Conservation (phyloP, 2,113 vertebrate species). For the Gadus macrocephalus region DNA sequence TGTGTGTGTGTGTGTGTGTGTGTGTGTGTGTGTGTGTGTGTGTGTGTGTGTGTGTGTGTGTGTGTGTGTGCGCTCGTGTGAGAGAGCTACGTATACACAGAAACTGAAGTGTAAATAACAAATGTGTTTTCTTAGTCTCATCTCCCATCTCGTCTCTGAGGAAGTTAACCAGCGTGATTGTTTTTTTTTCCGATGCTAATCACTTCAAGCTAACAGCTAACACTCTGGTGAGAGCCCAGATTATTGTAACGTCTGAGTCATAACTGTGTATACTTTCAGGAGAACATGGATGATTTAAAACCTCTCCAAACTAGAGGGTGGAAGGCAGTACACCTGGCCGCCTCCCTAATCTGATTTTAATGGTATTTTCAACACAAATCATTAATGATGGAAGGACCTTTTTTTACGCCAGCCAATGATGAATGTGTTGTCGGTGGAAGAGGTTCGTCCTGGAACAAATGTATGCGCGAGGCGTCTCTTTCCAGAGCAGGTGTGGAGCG, state of each 20-base stretch:
- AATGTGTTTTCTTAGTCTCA: conserved; percentile 4
- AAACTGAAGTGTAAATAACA: conserved; percentile 9
- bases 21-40: background rate
- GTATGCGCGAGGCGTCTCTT: conserved; percentile 23
- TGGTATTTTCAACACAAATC: conserved; percentile 56
- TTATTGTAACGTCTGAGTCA: background rate
- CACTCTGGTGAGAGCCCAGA: no score
- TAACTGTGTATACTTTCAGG: no score
- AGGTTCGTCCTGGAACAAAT: conserved; percentile 42
- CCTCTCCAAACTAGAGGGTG: no score
- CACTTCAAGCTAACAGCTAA: no score
- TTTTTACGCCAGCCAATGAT: conserved; percentile 50
- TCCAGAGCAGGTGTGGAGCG: background rate
- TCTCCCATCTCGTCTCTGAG: conserved; percentile 6
- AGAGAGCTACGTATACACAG: conserved; percentile 3
- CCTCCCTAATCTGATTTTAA: conserved; percentile 55
- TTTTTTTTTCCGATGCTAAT: no score
- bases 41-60: conserved; percentile 8
- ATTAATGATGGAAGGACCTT: conserved; percentile 56
- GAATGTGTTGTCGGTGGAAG: conserved; percentile 48
- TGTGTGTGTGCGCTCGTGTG: background rate
- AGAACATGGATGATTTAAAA: conserved; percentile 30
- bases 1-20: background rate
- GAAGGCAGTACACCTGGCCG: conserved; percentile 31
- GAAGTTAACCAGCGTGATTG: background rate